phyloP scores from a whole-genome alignment of 2,888 invertebrate species.

The Thysanoteuthis rhombus region DNA sequence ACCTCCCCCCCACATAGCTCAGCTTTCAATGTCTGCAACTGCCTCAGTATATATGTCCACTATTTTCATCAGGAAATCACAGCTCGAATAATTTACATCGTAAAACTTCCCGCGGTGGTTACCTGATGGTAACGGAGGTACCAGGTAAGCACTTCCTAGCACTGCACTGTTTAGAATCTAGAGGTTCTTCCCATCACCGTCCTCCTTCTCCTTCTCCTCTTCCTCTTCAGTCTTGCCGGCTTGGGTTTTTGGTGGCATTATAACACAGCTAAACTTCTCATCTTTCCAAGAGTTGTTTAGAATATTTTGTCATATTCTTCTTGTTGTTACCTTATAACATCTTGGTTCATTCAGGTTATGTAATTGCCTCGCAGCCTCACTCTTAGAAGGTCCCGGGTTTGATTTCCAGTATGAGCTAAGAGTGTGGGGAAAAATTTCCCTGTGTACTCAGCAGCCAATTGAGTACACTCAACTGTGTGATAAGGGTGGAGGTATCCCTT shows the following conservation, averaged over 20 bases:
- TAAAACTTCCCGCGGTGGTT: conserved; percentile 22
- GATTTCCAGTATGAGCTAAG: no score
- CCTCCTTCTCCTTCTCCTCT: background rate
- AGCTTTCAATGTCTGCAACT: background rate
- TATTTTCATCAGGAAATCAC: conserved; percentile 30
- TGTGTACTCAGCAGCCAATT: no score
- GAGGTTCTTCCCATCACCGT: background rate
- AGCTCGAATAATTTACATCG: conserved; percentile 19
- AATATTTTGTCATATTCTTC: background rate
- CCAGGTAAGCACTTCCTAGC: conserved; percentile 17
- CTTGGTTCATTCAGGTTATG: no score
- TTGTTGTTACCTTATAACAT: background rate
- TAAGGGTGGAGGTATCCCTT: no score
- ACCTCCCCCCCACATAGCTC: background rate
- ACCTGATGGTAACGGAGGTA: conserved; percentile 29
- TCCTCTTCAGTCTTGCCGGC: background rate
- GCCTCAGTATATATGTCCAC: conserved; percentile 25
- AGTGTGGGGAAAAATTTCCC: no score
- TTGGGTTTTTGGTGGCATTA: background rate
- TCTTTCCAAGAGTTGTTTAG: background rate
- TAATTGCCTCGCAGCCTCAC: no score
- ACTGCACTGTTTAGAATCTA: conserved; percentile 18
- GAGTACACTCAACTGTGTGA: no score
- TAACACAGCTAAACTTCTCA: background rate
- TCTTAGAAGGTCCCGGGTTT: no score